Base-by-base conservation (phyloP, 1,140 invertebrate genomes). In the Drosophila tani region DNA sequence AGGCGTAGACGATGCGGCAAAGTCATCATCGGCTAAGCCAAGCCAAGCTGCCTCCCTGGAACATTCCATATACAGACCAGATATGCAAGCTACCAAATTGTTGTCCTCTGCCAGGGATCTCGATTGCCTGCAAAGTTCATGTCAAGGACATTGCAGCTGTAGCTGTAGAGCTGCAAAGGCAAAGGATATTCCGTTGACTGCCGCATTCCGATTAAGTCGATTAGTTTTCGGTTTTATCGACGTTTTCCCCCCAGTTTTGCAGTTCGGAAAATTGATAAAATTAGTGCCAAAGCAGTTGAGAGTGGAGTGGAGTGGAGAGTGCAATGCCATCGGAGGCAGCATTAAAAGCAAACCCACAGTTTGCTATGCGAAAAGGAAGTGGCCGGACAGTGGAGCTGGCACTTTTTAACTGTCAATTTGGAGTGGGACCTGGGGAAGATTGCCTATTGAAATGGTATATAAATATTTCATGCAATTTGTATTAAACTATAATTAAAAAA, bases 61-160 rank as follows among this genome's bases (percentile, higher is more conserved):
- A 21, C 38, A 49, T 62, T 49, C 75, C 60, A 79, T 63, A 50
- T 75, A 57, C 79, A 75, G 70, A 49, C 15, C 56, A 62, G 35
- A 68, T 40, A 29, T 66, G 29, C 56, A 35, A 17, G 40, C 50
- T 67, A 24, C 53, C 19, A 56, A 56, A 40, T 56, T 56, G 53
- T 56, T 56, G 27, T 49, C 46, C 63, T 62, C 32, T 35, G 9
- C 17, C 57, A 63, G 4, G 29, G 11, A 69, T 69, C 57, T 41
- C 19, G 50, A 71, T 56, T 69, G 49, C 21, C 68, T 49, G 51
- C 50, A 35, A 79, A 80, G 80, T 81, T 87, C 81, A 73, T 71
- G 66, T 68, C 84, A 87, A 84, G 81, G 84, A 88, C 81, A 88
- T 86, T 86, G 82, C 75, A 80, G 32, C 32, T 32, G 29, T 32